Percentiles rank a stretch among this genome's conserved stretches.
Conservation (phyloP, 2,888 invertebrate species). For the Thymelicus sylvestris region DNA sequence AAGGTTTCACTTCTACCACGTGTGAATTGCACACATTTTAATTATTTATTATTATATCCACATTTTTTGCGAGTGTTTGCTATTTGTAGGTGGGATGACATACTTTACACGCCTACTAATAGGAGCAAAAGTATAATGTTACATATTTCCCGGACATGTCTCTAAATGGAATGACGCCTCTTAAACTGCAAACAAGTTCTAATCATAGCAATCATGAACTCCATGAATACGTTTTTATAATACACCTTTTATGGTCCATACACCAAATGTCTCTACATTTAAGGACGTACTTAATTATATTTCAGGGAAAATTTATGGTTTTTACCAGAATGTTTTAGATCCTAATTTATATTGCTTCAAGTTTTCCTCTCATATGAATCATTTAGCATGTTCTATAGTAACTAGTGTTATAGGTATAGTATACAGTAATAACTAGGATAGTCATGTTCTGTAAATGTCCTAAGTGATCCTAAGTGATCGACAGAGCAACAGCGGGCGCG, state of each 20-base stretch:
- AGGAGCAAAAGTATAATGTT: background rate
- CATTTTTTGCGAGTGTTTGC: background rate
- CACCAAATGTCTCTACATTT: background rate
- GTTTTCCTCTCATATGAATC: background rate
- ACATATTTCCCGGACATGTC: slow-evolving; percentile 2
- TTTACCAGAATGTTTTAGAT: background rate
- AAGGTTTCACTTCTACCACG: too few relatives aligned
- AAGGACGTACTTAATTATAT: background rate
- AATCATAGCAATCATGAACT: background rate
- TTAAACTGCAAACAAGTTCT: background rate
- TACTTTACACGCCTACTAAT: background rate
- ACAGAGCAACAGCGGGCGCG: too few relatives aligned
- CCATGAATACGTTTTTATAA: background rate
- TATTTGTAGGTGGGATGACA: background rate
- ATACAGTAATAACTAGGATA: too few relatives aligned
- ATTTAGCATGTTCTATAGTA: too few relatives aligned
- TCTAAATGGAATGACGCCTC: background rate
- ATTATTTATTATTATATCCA: too few relatives aligned
- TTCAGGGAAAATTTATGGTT: background rate
- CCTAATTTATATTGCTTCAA: background rate
- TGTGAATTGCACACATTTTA: too few relatives aligned
- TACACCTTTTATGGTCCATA: background rate
- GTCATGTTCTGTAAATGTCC: too few relatives aligned
- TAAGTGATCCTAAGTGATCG: too few relatives aligned
- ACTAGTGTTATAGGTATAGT: too few relatives aligned